Base-by-base conservation (phyloP, 1,140 invertebrate species). In the Euschistus heros region DNA sequence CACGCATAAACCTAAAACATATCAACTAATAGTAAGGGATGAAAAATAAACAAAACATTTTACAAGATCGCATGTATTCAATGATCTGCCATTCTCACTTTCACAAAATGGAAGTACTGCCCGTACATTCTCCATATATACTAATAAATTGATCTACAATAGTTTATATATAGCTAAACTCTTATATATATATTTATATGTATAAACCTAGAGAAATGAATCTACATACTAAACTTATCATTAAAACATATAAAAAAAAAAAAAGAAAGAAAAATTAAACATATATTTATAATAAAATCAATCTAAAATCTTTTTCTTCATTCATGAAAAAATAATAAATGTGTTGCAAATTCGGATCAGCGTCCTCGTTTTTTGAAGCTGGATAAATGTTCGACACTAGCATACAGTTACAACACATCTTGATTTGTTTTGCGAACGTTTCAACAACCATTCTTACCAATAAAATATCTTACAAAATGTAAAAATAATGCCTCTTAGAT, bases 191-290 rank as follows among this genome's bases (percentile, higher is more conserved):
- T 64, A 46, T 64, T 54, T 67, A 64, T 63, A 55, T 63, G 37
- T 64, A 66, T 66, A 62, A 66, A 66, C 65, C 65, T 66, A 66
- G 50, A 54, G 42, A 66, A 66, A 66, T 62, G 59, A 66, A 66
- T 52, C 60, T 62, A 66, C 60, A 22, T 62, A 66, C 65, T 66
- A 63, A 66, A 66, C 65, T 66, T 66, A 66, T 66, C 27, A 62
- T 62, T 66, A 46, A 66, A 66, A 65, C 54, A 59, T 59, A 59
- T 65, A 65, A 60, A 65, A 44, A 65, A 65, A 64, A 64, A 64
- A 63, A 30, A 30, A 30, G 8, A 37, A 37, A 37, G 33, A 37
- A 37, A 42, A 65, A 55, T 26, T 5, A 61, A 61, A 61, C 30
- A 37, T 61, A 44, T 61, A 42, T 61, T 61, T 44, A 22, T 26